A percentile compares a stretch with the other conserved stretches of the same genome.
phyloP scores from a whole-genome alignment of 2,113 vertebrate genomes.

The Eulemur macaco region DNA sequence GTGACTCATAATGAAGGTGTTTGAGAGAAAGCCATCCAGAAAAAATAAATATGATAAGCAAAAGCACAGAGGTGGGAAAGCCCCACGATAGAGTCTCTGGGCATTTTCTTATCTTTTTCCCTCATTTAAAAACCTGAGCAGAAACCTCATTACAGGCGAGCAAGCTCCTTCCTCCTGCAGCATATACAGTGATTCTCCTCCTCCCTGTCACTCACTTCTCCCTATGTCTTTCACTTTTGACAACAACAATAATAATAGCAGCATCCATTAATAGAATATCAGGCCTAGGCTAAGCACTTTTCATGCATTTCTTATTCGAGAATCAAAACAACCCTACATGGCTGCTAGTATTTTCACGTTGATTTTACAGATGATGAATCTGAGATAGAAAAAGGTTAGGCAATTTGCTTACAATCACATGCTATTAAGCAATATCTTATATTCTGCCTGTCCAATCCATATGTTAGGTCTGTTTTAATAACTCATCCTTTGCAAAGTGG shows the following conservation, averaged over 20 bases:
- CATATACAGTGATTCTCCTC: not conserved
- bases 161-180: not conserved
- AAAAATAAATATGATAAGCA: not conserved
- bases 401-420: not conserved
- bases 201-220: not conserved
- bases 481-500: not conserved
- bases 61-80: not conserved
- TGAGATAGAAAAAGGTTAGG: not conserved
- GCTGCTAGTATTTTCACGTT: not conserved
- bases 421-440: not conserved
- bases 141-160: not conserved
- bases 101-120: not conserved
- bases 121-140: not conserved
- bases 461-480: not conserved
- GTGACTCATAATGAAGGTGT: not conserved
- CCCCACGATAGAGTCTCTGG: not conserved
- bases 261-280: not conserved
- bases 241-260: not conserved
- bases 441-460: not conserved
- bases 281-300: not conserved
- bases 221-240: not conserved
- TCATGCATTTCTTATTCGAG: not conserved
- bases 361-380: slow-evolving; percentile 6
- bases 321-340: not conserved
- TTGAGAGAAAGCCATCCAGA: not conserved